Conservation (phyloP, 2,113 vertebrate species). For the Bombycilla garrulus region DNA sequence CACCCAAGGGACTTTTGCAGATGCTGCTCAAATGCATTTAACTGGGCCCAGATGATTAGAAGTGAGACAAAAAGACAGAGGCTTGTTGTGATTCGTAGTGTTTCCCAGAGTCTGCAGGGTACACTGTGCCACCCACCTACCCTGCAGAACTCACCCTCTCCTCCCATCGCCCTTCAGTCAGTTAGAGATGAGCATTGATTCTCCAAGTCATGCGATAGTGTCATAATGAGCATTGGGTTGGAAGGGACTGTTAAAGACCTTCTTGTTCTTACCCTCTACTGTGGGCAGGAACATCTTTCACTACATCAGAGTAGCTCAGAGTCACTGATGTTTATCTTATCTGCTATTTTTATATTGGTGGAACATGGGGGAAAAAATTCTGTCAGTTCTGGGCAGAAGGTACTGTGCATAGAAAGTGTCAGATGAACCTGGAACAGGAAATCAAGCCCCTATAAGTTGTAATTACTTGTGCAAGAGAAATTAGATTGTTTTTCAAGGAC, state of each 20-base stretch:
- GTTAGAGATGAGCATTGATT: background rate
- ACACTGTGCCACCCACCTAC: background rate
- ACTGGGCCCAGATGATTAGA: background rate
- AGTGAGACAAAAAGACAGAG: background rate
- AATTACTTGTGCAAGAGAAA: background rate
- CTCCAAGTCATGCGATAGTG: background rate
- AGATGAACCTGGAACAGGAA: background rate
- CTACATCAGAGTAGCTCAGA: background rate
- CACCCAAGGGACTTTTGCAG: background rate
- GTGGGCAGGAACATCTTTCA: background rate
- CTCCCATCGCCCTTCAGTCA: background rate
- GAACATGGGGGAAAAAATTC: accelerated
- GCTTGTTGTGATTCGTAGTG: background rate
- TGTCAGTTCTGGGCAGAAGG: background rate
- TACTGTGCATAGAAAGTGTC: background rate
- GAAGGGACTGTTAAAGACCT: background rate
- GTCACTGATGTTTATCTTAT: background rate
- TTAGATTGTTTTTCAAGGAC: background rate
- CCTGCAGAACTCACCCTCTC: background rate
- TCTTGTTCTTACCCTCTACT: background rate
- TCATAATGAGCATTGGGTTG: no score
- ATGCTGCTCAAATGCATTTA: background rate
- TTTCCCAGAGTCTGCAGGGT: background rate
- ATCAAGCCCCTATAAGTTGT: background rate
- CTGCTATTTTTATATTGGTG: background rate